Conservation (phyloP, 2,113 vertebrate species). For the Cnemophilus loriae region DNA sequence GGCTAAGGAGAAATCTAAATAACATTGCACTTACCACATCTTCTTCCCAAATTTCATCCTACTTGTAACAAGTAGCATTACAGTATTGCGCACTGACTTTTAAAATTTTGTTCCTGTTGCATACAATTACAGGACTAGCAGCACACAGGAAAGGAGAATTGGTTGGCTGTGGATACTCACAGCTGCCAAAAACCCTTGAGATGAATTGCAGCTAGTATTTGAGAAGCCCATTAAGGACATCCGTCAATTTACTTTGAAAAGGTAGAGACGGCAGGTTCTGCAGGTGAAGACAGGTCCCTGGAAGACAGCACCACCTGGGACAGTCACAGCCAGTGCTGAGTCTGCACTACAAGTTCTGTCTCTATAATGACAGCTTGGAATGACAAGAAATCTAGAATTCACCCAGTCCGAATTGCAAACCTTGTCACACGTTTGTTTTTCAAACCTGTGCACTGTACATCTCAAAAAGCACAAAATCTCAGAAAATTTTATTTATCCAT, state of each 20-base stretch:
- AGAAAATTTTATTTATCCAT: neutral
- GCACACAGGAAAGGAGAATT: neutral
- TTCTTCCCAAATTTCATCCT: neutral
- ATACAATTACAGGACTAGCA: neutral
- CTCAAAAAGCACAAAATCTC: neutral
- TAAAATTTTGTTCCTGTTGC: neutral
- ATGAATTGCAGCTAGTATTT: neutral
- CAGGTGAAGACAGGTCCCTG: conserved; percentile 7
- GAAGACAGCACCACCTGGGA: neutral
- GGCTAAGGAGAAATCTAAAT: neutral
- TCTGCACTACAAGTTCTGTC: neutral
- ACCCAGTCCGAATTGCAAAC: neutral
- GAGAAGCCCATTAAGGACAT: neutral
- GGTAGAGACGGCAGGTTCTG: neutral
- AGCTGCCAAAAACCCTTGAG: neutral
- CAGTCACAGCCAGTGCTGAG: neutral
- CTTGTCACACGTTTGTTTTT: neutral
- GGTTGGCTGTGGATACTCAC: neutral
- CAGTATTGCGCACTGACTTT: neutral
- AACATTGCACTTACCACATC: neutral
- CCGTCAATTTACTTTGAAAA: neutral
- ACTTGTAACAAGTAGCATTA: neutral
- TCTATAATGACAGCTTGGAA: neutral
- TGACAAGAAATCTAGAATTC: neutral
- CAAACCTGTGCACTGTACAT: neutral